These are phyloP conservation scores for Cherax destructor DNA, from an alignment of 1,140 invertebrate species.

Conservation along the genomic window DNA sequence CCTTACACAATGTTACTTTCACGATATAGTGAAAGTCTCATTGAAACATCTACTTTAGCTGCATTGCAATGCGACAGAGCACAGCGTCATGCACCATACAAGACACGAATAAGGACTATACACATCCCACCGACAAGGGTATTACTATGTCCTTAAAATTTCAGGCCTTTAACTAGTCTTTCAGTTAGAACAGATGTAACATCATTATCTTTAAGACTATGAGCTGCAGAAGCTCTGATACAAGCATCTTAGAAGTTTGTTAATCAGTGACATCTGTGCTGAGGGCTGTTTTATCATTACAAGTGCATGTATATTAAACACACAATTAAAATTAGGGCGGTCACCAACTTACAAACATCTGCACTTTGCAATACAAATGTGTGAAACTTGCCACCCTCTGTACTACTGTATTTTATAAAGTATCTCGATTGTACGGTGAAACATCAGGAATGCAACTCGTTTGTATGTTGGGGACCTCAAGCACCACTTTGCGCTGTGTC, in stretches of 20 bases:
- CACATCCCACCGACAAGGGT: not conserved
- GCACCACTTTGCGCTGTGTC: not conserved
- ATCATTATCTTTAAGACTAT: not conserved
- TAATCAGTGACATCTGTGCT: not conserved
- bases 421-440: no score
- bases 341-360: no score
- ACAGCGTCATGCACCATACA: conserved; percentile 3
- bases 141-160: not conserved
- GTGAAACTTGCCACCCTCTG: no score
- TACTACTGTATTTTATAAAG: no score
- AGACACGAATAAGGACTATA: not conserved
- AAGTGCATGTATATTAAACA: no score
- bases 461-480: no score
- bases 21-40: no score
- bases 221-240: not conserved
- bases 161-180: not conserved
- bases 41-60: not conserved
- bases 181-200: not conserved
- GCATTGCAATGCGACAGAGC: not conserved
- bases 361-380: no score
- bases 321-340: no score
- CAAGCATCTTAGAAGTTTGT: not conserved
- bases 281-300: no score
- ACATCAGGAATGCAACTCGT: no score
- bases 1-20: no score